Percentiles rank a stretch among this genome's conserved stretches.
Evolutionary conservation across 2,113 vertebrate genomes (phyloP).

Genomic region (Eleginops maclovinus): DNA sequence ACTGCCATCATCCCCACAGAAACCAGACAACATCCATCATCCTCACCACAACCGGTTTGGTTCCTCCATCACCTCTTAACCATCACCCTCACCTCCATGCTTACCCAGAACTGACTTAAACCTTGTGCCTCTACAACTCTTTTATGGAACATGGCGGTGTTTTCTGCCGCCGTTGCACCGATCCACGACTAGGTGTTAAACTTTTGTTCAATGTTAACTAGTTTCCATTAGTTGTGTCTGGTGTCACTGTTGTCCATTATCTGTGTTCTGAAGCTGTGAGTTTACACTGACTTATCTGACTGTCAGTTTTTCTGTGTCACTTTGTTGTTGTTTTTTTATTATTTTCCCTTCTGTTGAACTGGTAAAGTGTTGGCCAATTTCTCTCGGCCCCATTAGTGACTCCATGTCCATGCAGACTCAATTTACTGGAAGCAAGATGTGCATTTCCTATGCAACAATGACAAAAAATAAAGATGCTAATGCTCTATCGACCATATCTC

Average conservation of each 20-base stretch:
- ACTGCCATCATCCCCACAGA: constrained; percentile 37
- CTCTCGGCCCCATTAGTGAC: constrained; percentile 92
- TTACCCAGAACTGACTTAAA: constrained; percentile 73
- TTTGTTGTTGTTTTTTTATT: constrained; percentile 2
- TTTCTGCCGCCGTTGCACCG: constrained; percentile 63
- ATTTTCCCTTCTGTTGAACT: constrained; percentile 45
- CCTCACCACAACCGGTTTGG: neutral
- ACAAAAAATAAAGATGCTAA: constrained; percentile 97
- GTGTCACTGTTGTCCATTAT: constrained; percentile 90
- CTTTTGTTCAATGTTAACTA: constrained; percentile 63
- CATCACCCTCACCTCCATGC: constrained; percentile 24
- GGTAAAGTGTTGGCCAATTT: constrained; percentile 91
- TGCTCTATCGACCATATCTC: constrained; percentile 82
- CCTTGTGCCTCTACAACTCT: constrained; percentile 96
- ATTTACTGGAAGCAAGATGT: constrained; percentile 98
- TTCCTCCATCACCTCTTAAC: constrained; percentile 3
- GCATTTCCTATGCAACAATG: constrained; percentile 99
- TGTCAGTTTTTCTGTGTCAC: constrained; percentile 23
- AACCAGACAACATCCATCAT: constrained; percentile 13
- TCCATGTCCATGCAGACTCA: constrained; percentile 94
- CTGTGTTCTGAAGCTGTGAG: constrained; percentile 59
- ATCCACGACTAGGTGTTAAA: constrained; percentile 87
- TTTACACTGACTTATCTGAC: constrained; percentile 45
- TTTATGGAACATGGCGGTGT: constrained; percentile 89
- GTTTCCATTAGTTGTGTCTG: constrained; percentile 89